phyloP scores from a whole-genome alignment of 2,797 vertebrate species.

The Tragelaphus oryx region DNA sequence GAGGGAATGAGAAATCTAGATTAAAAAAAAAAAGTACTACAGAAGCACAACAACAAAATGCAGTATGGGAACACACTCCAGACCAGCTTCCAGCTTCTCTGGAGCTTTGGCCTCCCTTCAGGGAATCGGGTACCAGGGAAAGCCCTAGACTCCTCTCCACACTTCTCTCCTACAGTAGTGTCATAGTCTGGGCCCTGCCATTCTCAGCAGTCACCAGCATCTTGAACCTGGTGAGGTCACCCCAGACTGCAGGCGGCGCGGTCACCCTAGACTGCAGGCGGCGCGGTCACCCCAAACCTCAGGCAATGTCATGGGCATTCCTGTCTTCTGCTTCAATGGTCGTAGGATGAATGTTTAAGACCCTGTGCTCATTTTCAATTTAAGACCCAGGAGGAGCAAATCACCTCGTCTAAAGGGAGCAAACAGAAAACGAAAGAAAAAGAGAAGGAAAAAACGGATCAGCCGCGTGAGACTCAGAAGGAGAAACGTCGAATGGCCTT shows the following conservation, averaged over 20 bases:
- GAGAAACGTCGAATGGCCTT: constrained; percentile 63
- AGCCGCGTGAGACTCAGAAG: constrained; percentile 66
- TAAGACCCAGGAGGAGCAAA: constrained; percentile 70
- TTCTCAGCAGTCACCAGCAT: not conserved
- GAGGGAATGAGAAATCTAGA: not conserved
- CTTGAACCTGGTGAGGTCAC: not conserved
- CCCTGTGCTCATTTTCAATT: not conserved
- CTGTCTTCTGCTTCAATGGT: not conserved
- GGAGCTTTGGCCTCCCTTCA: not conserved
- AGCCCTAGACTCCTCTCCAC: not conserved
- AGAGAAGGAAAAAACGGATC: constrained; percentile 62
- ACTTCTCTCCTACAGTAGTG: too few species aligned
- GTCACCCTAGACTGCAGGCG: not conserved
- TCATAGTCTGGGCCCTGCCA: not conserved
- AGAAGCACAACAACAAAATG: not conserved
- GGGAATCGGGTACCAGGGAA: not conserved
- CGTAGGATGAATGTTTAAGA: not conserved
- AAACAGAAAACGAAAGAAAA: constrained; percentile 69
- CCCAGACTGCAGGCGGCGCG: not conserved
- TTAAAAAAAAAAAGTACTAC: not conserved
- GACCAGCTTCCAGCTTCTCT: not conserved
- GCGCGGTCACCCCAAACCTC: rapidly evolving
- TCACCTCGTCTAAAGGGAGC: constrained; percentile 51
- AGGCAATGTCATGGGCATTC: not conserved
- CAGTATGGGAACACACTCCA: not conserved